Evolutionary conservation across 2,888 invertebrate genomes (phyloP).

Genomic region (Steinernema hermaphroditum): DNA sequence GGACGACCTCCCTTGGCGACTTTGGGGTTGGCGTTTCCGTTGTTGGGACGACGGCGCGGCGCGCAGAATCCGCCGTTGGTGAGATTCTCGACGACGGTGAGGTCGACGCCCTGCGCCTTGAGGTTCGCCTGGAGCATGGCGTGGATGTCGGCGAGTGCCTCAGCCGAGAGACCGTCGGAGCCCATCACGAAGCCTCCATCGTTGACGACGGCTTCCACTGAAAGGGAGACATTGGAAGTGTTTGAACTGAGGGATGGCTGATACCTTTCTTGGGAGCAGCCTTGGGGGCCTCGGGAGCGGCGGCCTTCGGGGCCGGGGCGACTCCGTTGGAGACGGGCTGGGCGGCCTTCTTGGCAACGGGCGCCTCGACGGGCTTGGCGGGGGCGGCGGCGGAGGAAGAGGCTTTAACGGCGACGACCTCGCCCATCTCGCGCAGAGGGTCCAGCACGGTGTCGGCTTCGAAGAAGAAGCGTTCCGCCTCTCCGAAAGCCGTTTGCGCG

Average conservation of each 20-base stretch:
- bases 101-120: conserved; percentile 46
- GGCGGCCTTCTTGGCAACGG: background rate
- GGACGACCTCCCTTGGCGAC: background rate
- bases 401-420: conserved; percentile 24
- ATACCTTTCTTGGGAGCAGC: conserved; percentile 21
- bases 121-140: conserved; percentile 49
- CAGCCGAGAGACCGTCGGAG: conserved; percentile 59
- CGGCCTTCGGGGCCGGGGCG: conserved; percentile 24
- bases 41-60: conserved; percentile 28
- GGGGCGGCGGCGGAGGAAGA: conserved; percentile 18
- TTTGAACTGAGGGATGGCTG: background rate
- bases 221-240: background rate
- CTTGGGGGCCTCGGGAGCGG: conserved; percentile 18
- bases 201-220: conserved; percentile 48
- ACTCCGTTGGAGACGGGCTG: conserved; percentile 40
- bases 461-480: conserved; percentile 44
- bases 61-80: conserved; percentile 17
- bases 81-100: conserved; percentile 18
- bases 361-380: conserved; percentile 23
- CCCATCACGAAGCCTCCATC: conserved; percentile 56
- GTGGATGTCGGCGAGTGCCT: conserved; percentile 60
- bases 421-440: conserved; percentile 39
- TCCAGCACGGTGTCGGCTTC: conserved; percentile 35
- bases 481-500: conserved; percentile 38
- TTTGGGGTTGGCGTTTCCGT: conserved; percentile 3